Conservation (phyloP, 2,888 invertebrate species). For the Oasisia sp. region DNA sequence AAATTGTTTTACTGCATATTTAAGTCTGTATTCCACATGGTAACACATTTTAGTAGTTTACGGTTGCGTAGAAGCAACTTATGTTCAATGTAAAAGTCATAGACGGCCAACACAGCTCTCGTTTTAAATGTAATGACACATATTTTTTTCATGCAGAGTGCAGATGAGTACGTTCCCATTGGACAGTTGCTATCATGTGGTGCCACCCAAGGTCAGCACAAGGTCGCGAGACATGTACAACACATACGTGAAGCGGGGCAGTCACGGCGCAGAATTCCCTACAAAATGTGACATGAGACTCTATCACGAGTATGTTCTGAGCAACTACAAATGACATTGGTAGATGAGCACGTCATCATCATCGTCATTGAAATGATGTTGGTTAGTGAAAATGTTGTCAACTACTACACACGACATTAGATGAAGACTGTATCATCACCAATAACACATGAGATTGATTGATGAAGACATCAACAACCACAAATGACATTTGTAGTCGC, state of each 20-base stretch:
- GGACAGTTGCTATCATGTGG: slow-evolving; percentile 74
- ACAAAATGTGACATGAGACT: slow-evolving; percentile 53
- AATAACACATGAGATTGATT: no score
- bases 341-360: no score
- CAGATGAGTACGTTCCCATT: slow-evolving; percentile 75
- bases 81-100: not conserved
- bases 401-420: no score
- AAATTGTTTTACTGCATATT: no score
- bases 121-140: not conserved
- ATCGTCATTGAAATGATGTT: no score
- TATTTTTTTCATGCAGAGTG: slow-evolving; percentile 58
- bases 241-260: slow-evolving; percentile 73
- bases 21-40: no score
- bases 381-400: no score
- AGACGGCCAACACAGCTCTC: not conserved
- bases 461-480: no score
- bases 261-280: slow-evolving; percentile 67
- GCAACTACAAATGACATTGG: not conserved
- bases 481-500: no score
- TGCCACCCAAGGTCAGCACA: slow-evolving; percentile 75
- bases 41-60: not conserved
- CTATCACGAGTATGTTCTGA: slow-evolving; percentile 42
- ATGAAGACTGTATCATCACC: no score
- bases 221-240: slow-evolving; percentile 76
- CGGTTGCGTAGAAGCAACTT: not conserved